A percentile compares a stretch with the other conserved stretches of the same genome.
phyloP scores from a whole-genome alignment of 2,113 vertebrate genomes.

The Harpagus bidentatus region DNA sequence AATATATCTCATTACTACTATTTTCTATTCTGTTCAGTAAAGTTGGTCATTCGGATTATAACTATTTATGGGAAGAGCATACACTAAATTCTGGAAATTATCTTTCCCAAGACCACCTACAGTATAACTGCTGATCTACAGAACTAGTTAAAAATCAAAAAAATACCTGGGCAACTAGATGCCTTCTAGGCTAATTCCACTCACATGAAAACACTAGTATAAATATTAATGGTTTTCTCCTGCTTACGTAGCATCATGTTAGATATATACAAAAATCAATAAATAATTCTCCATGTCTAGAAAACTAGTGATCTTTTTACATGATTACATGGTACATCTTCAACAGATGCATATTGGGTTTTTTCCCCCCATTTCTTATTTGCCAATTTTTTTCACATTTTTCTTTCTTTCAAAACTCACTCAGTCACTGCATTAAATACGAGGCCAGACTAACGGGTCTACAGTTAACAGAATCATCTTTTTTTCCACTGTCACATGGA shows the following conservation, averaged over 20 bases:
- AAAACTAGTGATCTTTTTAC: neutral
- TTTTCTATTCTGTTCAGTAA: neutral
- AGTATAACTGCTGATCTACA: neutral
- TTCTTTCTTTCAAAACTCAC: neutral
- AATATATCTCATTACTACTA: neutral
- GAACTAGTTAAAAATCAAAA: neutral
- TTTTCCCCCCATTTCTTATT: neutral
- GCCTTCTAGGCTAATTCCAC: neutral
- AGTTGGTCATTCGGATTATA: neutral
- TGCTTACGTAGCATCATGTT: neutral
- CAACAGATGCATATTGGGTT: neutral
- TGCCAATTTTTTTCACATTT: neutral
- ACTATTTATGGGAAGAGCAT: neutral
- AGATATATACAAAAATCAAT: neutral
- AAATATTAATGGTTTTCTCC: neutral
- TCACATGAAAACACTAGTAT: neutral
- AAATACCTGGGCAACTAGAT: neutral
- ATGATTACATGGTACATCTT: neutral
- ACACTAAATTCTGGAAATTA: neutral
- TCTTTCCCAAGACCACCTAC: neutral
- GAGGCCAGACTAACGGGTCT: neutral
- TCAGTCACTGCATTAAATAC: neutral
- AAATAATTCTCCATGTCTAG: neutral
- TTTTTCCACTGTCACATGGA: neutral
- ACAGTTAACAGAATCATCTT: neutral